These are phyloP conservation scores for Drosophila busckii DNA, from an alignment of 1,140 invertebrate genomes.

Conservation along the genomic window DNA sequence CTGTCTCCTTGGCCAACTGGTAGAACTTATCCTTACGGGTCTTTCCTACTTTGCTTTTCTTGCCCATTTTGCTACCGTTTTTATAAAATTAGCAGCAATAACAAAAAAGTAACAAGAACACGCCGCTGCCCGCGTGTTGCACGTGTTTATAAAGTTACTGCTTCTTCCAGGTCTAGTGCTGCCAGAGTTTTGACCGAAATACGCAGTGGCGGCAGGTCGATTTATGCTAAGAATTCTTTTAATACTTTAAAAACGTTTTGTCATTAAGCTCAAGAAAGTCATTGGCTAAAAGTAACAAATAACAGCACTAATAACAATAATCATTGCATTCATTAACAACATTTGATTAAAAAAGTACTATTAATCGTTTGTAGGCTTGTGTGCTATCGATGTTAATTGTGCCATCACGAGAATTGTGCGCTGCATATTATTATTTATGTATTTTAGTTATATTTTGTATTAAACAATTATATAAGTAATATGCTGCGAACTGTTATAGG, in stretches of 20 bases:
- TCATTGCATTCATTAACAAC: too few relatives aligned
- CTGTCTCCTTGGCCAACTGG: constrained; percentile 98
- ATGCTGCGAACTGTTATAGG: constrained; percentile 44
- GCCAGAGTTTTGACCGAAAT: too few relatives aligned
- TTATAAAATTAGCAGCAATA: not conserved
- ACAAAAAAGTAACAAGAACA: constrained; percentile 24
- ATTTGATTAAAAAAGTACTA: too few relatives aligned
- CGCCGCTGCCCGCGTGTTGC: constrained; percentile 19
- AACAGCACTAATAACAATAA: too few relatives aligned
- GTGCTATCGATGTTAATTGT: constrained; percentile 1
- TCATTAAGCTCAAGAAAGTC: too few relatives aligned
- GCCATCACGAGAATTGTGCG: constrained; percentile 14
- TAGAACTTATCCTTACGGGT: constrained; percentile 99
- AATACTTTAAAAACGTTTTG: too few relatives aligned
- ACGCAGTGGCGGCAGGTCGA: too few relatives aligned
- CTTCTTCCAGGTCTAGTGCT: constrained; percentile 22
- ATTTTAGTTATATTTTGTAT: constrained; percentile 44
- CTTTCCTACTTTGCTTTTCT: constrained; percentile 98
- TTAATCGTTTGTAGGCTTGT: too few relatives aligned
- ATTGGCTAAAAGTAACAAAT: too few relatives aligned
- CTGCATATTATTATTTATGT: constrained; percentile 43
- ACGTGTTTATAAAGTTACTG: constrained; percentile 32
- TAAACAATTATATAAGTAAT: constrained; percentile 45
- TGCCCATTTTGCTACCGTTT: constrained; percentile 88
- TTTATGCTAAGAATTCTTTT: too few relatives aligned